Base-by-base conservation (phyloP, 1,140 invertebrate genomes). In the Archivesica marissinica region DNA sequence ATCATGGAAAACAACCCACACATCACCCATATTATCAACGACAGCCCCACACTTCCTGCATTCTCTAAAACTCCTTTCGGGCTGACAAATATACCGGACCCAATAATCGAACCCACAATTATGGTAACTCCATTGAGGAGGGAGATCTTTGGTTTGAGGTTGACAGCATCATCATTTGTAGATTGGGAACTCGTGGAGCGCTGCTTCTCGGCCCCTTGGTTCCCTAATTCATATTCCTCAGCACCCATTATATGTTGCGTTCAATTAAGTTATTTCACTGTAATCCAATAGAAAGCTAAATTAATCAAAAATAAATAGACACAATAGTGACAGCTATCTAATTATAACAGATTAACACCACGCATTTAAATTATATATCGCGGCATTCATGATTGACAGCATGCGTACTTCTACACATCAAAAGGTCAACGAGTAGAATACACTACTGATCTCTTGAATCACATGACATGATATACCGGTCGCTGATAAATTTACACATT, bases 61-160 rank as follows among this genome's bases (percentile, higher is more conserved):
- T 96, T 95, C 87, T 96, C 93, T 20, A 98, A 93, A 0, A 98
- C 97, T 81, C 98, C 97, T 91, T 97, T 98, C 0, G 99, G 99
- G 13, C 98, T 98, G 15, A 99, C 97, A 94, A 99, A 99, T 91
- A 99, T 98, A 54, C 97, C 97, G 2, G 97, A 98, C 1, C 94
- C 94, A 54, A 94, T 94, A 39, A 94, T 93, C 80, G 90, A 91
- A 39, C 93, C 93, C 1, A 94, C 92, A 52, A 94, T 93, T 1
- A 94, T 91, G 15, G 92, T 92, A 7, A 93, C 86, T 23, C 92
- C 92, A 87, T 93, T 93, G 2, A 94, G 1, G 3, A 93, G 81
- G 20, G 90, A 89, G 13, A 94, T 88, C 72, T 92, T 91, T 44
- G 89, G 90, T 87, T 93, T 92, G 30, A 94, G 80, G 28, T 92